Evolutionary conservation across 2,888 invertebrate genomes (phyloP), one percentile per base, ranked within the genome.

Genomic region (Yponomeuta cagnagella): DNA sequence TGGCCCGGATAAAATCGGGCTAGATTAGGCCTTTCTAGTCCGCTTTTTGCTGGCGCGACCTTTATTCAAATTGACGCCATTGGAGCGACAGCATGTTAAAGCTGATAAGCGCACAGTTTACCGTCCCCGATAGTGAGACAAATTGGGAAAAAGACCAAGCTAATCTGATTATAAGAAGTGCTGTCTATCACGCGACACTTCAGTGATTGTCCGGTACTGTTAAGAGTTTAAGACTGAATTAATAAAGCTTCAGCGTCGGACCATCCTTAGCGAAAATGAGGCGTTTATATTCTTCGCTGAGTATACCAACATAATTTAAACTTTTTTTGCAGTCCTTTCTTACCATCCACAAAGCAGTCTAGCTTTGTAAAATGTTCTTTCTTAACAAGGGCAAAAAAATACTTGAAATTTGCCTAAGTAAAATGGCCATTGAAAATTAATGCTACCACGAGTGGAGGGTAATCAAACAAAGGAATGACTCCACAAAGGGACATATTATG

Each of bases 81-180:
- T 15, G 37, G 68, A 68, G 48, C 37, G 68, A 68, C 68, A 68
- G 68, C 68, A 48, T 68, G 68, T 48, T n/a, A 68, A 68, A 48
- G 68, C 30, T 65, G 33, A 65, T 65, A 65, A 30, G 65, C 65
- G 33, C 31, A 30, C 23, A 33, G 65, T 65, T 65, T 65, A 65
- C 33, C 12, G 65, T 31, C 33, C 10, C 10, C 12, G 31, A 65
- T 65, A 65, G 65, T 65, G 65, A 33, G 65, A 65, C 65, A 30
- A 65, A 33, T 31, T 65, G 30, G 65, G 31, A 65, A 65, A 10
- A 33, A 10, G 64, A 65, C 31, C 6, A 10, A 8, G 33, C 65
- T 31, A 30, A 65, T 65, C 65, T 65, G 52, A 58, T 58, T 12
- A 15, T 15, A 58, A 15, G 3, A 58, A 58, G 52, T 58, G 52